These are phyloP conservation scores for Mythimna albipuncta DNA, from an alignment of 2,888 invertebrate genomes.

Conservation along the genomic window DNA sequence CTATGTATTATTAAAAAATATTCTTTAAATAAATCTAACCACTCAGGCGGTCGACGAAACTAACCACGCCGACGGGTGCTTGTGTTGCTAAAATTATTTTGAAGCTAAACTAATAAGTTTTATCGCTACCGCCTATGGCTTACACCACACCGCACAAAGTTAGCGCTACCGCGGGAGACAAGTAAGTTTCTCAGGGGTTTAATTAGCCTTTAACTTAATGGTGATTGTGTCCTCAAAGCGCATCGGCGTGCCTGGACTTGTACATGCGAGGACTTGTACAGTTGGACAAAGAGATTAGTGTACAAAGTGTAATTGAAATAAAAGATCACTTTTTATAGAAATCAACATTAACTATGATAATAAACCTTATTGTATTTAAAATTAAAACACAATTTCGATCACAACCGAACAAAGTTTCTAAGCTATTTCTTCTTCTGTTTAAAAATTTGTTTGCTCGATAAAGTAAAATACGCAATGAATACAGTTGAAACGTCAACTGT, in stretches of 20 bases:
- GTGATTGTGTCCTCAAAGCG: conserved; percentile 79
- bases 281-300: conserved; percentile 6
- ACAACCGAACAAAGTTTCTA: neutral
- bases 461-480: neutral
- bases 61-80: no score
- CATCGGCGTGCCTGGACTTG: conserved; percentile 66
- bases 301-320: neutral
- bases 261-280: conserved; percentile 52
- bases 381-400: no score
- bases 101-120: neutral
- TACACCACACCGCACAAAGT: conserved; percentile 66
- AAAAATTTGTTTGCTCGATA: neutral
- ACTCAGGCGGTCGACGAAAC: no score
- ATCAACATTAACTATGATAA: no score
- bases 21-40: no score
- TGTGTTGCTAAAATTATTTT: no score
- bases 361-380: no score
- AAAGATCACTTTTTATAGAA: neutral
- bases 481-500: no score
- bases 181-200: conserved; percentile 84
- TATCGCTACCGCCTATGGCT: conserved; percentile 59
- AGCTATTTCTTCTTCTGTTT: neutral
- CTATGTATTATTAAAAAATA: no score
- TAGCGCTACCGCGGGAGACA: conserved; percentile 76
- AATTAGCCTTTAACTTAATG: conserved; percentile 87